phyloP scores from a whole-genome alignment of 2,888 invertebrate genomes.

The Sympetrum striolatum region DNA sequence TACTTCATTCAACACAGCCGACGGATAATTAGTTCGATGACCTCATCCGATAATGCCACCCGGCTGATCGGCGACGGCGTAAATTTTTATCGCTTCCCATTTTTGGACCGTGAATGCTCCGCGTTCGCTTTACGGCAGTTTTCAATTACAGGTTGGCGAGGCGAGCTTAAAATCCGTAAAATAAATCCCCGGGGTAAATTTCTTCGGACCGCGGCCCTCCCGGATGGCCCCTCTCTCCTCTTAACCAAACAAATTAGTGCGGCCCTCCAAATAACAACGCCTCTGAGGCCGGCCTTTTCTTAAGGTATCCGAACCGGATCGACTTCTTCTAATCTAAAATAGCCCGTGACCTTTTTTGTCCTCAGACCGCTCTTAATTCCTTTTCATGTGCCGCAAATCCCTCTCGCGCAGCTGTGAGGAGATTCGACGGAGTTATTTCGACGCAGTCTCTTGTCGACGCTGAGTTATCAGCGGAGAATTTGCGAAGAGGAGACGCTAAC shows the following conservation, averaged over 20 bases:
- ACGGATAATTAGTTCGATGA: no score
- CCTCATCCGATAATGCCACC: no score
- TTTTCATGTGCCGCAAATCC: neutral
- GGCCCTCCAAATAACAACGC: neutral
- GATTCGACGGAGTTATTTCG: conserved; percentile 50
- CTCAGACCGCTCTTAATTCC: neutral
- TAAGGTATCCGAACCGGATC: neutral
- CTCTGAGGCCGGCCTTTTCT: neutral
- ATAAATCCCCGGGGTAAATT: neutral
- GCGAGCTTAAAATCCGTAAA: neutral
- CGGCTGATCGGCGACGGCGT: neutral
- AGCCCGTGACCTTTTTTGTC: conserved; percentile 9
- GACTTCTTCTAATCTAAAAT: conserved; percentile 25
- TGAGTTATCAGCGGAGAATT: no score
- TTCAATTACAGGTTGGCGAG: neutral
- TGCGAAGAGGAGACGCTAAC: no score
- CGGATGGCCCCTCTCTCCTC: neutral
- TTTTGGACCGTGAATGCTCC: neutral
- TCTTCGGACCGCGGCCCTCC: neutral
- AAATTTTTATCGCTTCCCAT: neutral
- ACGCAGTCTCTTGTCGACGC: conserved; percentile 6
- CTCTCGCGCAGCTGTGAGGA: conserved; percentile 54
- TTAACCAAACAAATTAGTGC: neutral
- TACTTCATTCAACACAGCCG: no score
- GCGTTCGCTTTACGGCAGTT: neutral